Evolutionary conservation across 2,797 vertebrate genomes (phyloP).

Genomic region (Gymnothorax javanicus): DNA sequence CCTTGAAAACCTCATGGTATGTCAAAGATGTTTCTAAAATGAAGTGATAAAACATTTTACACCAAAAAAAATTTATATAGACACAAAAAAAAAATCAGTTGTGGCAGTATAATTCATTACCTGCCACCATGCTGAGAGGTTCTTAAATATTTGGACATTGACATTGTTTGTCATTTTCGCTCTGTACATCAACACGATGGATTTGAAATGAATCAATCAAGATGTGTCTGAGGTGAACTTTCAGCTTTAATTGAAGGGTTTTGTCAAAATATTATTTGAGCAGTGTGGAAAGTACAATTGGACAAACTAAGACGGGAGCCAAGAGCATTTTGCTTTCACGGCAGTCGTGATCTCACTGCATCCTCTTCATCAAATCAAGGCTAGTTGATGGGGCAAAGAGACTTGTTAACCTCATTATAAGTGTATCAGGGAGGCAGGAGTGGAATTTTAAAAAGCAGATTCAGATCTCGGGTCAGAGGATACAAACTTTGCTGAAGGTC

Average conservation of each 20-base stretch:
- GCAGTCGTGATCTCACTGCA: constrained; percentile 34
- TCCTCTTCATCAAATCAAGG: constrained; percentile 37
- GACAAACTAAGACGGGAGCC: too few species aligned
- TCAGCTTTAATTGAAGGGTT: not conserved
- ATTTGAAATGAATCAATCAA: too few species aligned
- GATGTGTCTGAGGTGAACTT: too few species aligned
- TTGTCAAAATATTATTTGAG: not conserved
- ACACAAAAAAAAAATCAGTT: not conserved
- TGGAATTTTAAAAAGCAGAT: constrained; percentile 35
- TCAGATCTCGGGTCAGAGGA: not conserved
- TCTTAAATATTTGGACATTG: not conserved
- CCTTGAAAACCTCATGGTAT: not conserved
- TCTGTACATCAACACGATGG: too few species aligned
- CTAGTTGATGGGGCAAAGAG: constrained; percentile 36
- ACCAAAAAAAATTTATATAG: not conserved
- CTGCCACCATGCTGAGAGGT: too few species aligned
- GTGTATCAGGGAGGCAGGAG: constrained; percentile 23
- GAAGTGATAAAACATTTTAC: not conserved
- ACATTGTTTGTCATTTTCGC: not conserved
- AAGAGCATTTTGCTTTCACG: not conserved
- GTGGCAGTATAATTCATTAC: too few species aligned
- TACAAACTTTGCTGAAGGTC: not conserved
- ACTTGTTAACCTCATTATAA: constrained; percentile 34
- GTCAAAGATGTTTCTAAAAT: not conserved
- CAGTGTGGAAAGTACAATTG: not conserved